phyloP scores from a whole-genome alignment of 2,113 vertebrate genomes.

The Saccopteryx bilineata region DNA sequence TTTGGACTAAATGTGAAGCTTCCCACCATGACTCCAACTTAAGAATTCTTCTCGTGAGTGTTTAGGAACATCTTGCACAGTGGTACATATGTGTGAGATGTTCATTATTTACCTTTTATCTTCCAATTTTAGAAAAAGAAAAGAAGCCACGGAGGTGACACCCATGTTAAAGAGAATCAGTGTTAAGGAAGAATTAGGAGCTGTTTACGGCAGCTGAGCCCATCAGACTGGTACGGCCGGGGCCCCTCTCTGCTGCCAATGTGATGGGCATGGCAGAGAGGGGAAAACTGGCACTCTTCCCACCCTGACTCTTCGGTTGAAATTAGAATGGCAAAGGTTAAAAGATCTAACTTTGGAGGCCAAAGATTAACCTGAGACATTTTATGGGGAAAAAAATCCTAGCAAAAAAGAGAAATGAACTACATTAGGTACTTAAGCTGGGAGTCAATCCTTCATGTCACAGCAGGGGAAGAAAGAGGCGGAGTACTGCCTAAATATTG shows the following conservation, averaged over 20 bases:
- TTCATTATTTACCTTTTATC: background rate
- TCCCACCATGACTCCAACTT: background rate
- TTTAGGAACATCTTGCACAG: background rate
- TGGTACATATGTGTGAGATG: background rate
- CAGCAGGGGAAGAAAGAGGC: conserved; percentile 72
- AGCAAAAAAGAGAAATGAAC: conserved; percentile 59
- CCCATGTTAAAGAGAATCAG: background rate
- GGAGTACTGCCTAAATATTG: conserved; percentile 81
- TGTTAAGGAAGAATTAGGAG: background rate
- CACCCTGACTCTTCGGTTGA: conserved; percentile 20
- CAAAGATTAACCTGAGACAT: conserved; percentile 43
- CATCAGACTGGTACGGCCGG: background rate
- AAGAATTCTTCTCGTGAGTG: background rate
- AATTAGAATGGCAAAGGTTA: conserved; percentile 47
- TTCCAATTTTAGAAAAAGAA: conserved; percentile 39
- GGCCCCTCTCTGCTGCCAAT: background rate
- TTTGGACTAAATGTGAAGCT: background rate
- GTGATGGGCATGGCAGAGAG: background rate
- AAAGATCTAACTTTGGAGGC: conserved; percentile 64
- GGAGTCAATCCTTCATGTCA: conserved; percentile 69
- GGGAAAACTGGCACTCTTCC: background rate
- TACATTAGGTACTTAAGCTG: conserved; percentile 46
- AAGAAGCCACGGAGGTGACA: background rate
- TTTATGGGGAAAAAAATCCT: conserved; percentile 19
- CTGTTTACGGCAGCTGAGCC: background rate